Conservation (phyloP, 2,113 vertebrate species). For the Alligator mississippiensis region DNA sequence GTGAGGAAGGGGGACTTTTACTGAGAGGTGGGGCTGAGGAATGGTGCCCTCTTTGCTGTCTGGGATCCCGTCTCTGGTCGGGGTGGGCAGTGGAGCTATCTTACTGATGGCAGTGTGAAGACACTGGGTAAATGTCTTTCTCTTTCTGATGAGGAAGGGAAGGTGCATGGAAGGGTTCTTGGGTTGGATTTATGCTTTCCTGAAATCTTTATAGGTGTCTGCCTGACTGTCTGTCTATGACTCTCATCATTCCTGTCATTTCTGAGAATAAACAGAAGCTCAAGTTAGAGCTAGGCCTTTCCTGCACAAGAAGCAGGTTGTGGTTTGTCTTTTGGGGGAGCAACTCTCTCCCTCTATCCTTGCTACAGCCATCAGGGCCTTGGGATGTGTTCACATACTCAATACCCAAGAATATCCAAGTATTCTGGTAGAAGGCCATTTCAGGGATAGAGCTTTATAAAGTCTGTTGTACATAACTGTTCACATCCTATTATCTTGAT, state of each 20-base stretch:
- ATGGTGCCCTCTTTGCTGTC: neutral
- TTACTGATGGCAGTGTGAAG: fast-evolving
- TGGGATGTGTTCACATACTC: neutral
- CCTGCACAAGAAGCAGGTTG: constrained; percentile 27
- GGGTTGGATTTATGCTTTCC: neutral
- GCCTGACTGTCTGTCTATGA: neutral
- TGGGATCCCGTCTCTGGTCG: neutral
- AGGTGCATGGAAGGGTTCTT: neutral
- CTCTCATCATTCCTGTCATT: constrained; percentile 41
- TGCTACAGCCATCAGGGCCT: neutral
- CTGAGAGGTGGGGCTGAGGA: neutral
- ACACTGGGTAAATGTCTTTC: neutral
- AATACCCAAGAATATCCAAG: neutral
- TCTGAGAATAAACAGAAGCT: constrained; percentile 61
- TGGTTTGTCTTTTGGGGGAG: constrained; percentile 49
- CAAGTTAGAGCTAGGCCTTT: constrained; percentile 43
- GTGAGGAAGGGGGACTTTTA: neutral
- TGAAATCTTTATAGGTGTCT: constrained; percentile 9
- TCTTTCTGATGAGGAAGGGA: neutral
- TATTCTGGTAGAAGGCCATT: neutral
- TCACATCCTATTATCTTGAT: fast-evolving
- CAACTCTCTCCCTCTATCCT: neutral
- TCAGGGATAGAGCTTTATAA: neutral
- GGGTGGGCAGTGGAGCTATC: neutral
- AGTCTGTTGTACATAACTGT: neutral